Evolutionary conservation across 1,140 invertebrate genomes (phyloP).

Genomic region (Tribolium madens): DNA sequence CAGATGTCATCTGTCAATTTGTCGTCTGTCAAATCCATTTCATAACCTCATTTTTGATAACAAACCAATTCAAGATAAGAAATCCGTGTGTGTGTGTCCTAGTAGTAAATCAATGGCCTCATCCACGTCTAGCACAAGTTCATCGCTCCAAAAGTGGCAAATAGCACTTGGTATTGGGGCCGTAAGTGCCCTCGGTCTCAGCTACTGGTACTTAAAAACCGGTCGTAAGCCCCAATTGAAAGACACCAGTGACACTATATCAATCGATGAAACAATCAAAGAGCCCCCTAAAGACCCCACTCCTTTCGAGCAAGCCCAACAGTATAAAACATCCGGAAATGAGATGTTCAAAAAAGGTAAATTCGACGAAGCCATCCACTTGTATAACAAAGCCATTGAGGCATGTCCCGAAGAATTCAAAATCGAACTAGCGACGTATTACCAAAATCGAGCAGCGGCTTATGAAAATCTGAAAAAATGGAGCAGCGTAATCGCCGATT

Average conservation of each 20-base stretch:
- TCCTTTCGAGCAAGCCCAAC: conserved; percentile 78
- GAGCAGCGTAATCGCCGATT: conserved; percentile 87
- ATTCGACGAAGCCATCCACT: conserved; percentile 88
- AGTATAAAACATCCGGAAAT: conserved; percentile 90
- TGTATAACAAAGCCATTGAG: conserved; percentile 91
- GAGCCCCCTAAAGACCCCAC: conserved; percentile 63
- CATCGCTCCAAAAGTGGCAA: conserved; percentile 67
- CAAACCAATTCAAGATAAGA: conserved; percentile 23
- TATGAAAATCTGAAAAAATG: conserved; percentile 93
- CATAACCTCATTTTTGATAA: conserved; percentile 28
- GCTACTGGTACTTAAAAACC: conserved; percentile 82
- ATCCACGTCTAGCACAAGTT: conserved; percentile 48
- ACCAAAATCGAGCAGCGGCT: conserved; percentile 95
- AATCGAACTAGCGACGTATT: conserved; percentile 87
- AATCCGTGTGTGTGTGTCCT: background rate
- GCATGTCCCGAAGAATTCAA: conserved; percentile 81
- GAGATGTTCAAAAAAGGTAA: conserved; percentile 86
- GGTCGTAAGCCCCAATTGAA: conserved; percentile 52
- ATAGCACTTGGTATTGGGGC: conserved; percentile 83
- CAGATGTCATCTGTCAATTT: conserved; percentile 11
- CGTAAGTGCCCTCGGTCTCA: conserved; percentile 83
- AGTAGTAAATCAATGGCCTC: conserved; percentile 42
- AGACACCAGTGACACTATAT: conserved; percentile 17
- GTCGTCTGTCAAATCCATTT: conserved; percentile 5
- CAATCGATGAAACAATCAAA: conserved; percentile 63